These are phyloP conservation scores for Oriolus oriolus DNA, from an alignment of 2,113 vertebrate genomes.

Conservation along the genomic window DNA sequence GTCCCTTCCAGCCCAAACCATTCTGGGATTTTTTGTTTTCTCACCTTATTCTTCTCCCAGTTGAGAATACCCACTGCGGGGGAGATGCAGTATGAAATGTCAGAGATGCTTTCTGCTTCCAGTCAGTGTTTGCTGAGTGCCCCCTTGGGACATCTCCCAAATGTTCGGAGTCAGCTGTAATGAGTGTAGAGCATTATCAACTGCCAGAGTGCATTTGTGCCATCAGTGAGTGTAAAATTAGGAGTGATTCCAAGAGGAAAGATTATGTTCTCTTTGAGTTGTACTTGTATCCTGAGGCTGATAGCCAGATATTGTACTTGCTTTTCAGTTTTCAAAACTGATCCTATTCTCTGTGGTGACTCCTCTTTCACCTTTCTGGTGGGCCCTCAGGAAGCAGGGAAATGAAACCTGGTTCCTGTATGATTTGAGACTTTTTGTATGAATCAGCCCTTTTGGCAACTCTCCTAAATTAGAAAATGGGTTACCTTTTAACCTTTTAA, in stretches of 20 bases:
- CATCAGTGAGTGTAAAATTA: conserved; percentile 28
- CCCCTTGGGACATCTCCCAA: background rate
- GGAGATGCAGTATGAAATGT: background rate
- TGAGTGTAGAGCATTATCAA: background rate
- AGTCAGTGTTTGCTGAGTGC: background rate
- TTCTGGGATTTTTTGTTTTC: background rate
- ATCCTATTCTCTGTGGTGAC: background rate
- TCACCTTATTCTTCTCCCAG: background rate
- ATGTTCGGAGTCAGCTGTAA: background rate
- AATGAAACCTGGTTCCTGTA: conserved; percentile 67
- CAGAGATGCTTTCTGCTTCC: background rate
- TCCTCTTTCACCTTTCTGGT: conserved; percentile 61
- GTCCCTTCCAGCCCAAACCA: background rate
- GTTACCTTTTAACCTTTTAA: conserved; percentile 46
- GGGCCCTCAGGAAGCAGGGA: conserved; percentile 49
- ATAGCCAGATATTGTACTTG: conserved; percentile 1
- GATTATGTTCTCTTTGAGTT: background rate
- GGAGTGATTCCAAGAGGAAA: conserved; percentile 43
- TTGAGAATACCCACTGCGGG: background rate
- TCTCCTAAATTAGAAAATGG: conserved; percentile 43
- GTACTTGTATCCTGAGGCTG: background rate
- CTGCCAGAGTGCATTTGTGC: background rate
- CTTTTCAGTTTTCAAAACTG: background rate
- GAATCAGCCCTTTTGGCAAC: conserved; percentile 49
- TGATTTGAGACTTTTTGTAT: conserved; percentile 37